Evolutionary conservation across 1,140 invertebrate genomes (phyloP).

Genomic region (Eumaeus atala): DNA sequence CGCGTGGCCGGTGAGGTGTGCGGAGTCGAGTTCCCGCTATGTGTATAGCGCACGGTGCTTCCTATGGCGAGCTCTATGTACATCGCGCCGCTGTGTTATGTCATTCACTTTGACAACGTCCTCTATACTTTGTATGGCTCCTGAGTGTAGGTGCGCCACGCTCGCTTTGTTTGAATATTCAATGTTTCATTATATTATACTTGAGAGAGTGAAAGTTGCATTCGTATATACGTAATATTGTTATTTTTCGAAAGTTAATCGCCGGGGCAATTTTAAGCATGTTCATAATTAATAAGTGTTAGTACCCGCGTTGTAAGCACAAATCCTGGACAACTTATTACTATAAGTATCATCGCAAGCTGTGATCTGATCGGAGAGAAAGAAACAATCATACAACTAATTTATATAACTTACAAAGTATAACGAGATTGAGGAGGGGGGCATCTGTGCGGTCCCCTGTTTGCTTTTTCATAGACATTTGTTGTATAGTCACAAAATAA

Average conservation of each 20-base stretch:
- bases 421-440: too few species aligned
- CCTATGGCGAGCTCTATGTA: slow-evolving; percentile 26
- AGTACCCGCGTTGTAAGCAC: too few species aligned
- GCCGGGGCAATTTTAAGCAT: background rate
- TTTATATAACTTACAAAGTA: too few species aligned
- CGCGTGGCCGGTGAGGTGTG: slow-evolving; percentile 50
- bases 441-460: too few species aligned
- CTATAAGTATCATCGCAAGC: too few species aligned
- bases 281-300: background rate
- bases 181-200: slow-evolving; percentile 15
- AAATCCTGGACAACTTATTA: too few species aligned
- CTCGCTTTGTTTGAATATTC: too few species aligned
- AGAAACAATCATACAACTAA: too few species aligned
- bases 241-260: background rate
- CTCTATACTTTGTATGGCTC: too few species aligned
- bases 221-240: background rate
- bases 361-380: too few species aligned
- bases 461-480: too few species aligned
- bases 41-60: slow-evolving; percentile 33
- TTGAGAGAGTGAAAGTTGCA: background rate
- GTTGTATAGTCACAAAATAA: too few species aligned
- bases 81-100: slow-evolving; percentile 51
- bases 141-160: slow-evolving; percentile 14
- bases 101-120: slow-evolving; percentile 66
- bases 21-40: slow-evolving; percentile 40